phyloP scores from a whole-genome alignment of 2,797 vertebrate species.

The Borostomias antarcticus region DNA sequence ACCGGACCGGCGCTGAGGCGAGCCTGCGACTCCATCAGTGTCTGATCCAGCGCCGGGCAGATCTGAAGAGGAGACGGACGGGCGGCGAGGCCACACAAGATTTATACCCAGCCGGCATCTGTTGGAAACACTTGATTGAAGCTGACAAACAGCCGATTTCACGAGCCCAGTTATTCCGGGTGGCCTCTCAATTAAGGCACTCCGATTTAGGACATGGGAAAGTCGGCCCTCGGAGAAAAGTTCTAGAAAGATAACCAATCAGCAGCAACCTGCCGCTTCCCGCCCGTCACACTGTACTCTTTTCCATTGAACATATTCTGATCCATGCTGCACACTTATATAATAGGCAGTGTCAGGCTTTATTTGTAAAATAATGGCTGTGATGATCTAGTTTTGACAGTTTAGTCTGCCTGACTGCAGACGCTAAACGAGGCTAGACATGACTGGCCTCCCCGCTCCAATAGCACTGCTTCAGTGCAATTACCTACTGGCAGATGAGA shows the following conservation, averaged over 20 bases:
- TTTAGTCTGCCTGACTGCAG: conserved; percentile 46
- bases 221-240: neutral
- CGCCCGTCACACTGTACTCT: neutral
- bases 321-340: conserved; percentile 51
- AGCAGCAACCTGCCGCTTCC: neutral
- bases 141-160: neutral
- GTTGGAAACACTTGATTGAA: neutral
- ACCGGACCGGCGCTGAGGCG: conserved; percentile 6
- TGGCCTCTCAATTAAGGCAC: neutral
- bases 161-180: neutral
- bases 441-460: conserved; percentile 4
- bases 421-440: conserved; percentile 35
- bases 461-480: conserved; percentile 48
- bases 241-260: neutral
- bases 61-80: neutral
- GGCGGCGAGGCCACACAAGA: neutral
- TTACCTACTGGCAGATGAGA: conserved; percentile 57
- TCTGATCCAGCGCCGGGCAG: neutral
- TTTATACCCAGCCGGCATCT: too few relatives aligned
- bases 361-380: conserved; percentile 47
- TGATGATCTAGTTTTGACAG: conserved; percentile 47
- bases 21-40: conserved; percentile 1
- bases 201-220: neutral
- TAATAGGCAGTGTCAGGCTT: conserved; percentile 31
- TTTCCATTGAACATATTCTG: neutral